These are phyloP conservation scores for Phyllopteryx taeniolatus DNA, from an alignment of 2,113 vertebrate species.

Conservation along the genomic window DNA sequence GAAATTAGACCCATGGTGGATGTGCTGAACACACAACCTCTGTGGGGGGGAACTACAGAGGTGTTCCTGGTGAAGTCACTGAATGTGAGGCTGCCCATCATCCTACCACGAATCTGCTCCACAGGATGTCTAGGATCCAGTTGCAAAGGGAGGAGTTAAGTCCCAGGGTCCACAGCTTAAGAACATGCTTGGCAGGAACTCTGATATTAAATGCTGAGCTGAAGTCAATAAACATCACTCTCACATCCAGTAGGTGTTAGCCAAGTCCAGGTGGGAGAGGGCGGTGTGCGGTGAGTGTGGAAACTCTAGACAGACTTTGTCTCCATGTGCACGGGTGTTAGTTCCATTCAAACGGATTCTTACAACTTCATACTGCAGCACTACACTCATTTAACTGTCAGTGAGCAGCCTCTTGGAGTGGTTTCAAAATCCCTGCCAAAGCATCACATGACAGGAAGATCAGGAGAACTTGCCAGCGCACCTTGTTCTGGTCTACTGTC, in stretches of 20 bases:
- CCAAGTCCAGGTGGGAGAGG: conserved; percentile 11
- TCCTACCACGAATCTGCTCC: conserved; percentile 5
- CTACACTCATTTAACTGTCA: conserved; percentile 20
- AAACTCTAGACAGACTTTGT: conserved; percentile 11
- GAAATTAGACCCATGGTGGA: background rate
- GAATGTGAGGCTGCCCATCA: conserved; percentile 1
- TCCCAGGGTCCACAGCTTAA: background rate
- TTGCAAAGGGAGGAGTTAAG: conserved; percentile 8
- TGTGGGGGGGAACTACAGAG: background rate
- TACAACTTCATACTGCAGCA: conserved; percentile 6
- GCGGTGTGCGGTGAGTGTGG: background rate
- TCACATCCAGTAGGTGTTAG: conserved; percentile 13
- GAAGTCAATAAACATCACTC: conserved; percentile 11
- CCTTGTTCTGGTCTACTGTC: conserved; percentile 38
- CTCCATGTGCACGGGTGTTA: conserved; percentile 1
- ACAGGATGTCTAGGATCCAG: conserved; percentile 2
- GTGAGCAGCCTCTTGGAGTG: conserved; percentile 7
- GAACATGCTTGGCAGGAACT: conserved; percentile 9
- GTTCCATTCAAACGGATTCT: background rate
- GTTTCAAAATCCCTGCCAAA: conserved; percentile 9
- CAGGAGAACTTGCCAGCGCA: conserved; percentile 15
- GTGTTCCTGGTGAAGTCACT: background rate
- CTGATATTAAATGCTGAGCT: conserved; percentile 7
- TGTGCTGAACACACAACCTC: background rate
- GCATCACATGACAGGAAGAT: conserved; percentile 6